Conservation (phyloP, 2,797 vertebrate species). For the Zenarchopterus dispar region DNA sequence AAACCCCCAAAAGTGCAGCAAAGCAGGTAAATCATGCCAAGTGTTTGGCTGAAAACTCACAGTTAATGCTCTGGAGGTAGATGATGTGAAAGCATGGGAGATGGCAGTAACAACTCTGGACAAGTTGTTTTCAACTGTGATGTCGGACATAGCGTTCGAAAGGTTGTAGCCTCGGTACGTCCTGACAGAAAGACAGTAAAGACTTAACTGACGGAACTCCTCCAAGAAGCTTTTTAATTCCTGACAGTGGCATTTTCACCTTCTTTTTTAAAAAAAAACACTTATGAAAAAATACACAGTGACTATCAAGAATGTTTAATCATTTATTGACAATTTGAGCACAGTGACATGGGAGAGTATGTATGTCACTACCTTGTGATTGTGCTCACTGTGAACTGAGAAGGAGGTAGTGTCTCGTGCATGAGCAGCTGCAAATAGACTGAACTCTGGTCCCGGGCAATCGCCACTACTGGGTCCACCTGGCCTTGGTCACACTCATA, state of each 20-base stretch:
- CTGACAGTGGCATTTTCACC: no score
- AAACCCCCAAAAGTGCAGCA: background rate
- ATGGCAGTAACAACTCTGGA: slow-evolving; percentile 91
- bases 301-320: no score
- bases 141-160: slow-evolving; percentile 85
- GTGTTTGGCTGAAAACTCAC: slow-evolving; percentile 73
- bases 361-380: slow-evolving; percentile 87
- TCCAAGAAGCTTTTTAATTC: background rate
- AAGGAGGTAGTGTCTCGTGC: slow-evolving; percentile 94
- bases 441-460: slow-evolving; percentile 94
- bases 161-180: slow-evolving; percentile 93
- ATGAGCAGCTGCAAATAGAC: slow-evolving; percentile 95
- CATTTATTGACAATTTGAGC: no score
- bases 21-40: background rate
- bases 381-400: slow-evolving; percentile 94
- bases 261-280: no score
- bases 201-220: background rate
- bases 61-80: slow-evolving; percentile 91
- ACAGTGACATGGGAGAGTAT: background rate
- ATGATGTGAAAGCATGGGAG: slow-evolving; percentile 90
- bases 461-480: slow-evolving; percentile 93
- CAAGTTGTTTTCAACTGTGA: slow-evolving; percentile 95
- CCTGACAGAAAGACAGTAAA: slow-evolving; percentile 71
- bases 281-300: no score
- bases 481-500: slow-evolving; percentile 96